A percentile compares a stretch with the other conserved stretches of the same genome.
These are phyloP conservation scores for Acanthosepion esculentum DNA, from an alignment of 2,888 invertebrate genomes.

Conservation along the genomic window DNA sequence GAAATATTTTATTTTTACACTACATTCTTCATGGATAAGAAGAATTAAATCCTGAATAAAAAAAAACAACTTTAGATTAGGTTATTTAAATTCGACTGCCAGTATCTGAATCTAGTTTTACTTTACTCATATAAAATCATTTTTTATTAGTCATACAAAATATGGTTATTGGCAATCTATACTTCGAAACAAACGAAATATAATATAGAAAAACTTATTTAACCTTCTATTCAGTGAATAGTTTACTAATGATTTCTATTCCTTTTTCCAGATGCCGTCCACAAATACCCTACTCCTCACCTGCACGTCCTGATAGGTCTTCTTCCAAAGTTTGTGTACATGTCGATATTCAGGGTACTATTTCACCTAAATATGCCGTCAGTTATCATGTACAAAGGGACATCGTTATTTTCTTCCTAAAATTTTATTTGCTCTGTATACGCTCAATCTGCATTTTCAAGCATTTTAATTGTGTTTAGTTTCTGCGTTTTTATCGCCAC, in stretches of 20 bases:
- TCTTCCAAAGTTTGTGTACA: conserved; percentile 43
- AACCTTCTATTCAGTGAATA: not conserved
- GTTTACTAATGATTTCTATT: not conserved
- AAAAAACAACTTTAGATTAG: too few relatives aligned
- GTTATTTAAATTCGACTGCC: too few relatives aligned
- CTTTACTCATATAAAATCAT: too few relatives aligned
- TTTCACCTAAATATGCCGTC: not conserved
- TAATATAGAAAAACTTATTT: too few relatives aligned
- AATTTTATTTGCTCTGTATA: conserved; percentile 1
- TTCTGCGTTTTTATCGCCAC: conserved; percentile 37
- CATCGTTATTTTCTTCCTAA: not conserved
- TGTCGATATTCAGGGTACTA: conserved; percentile 41
- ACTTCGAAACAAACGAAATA: too few relatives aligned
- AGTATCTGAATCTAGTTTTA: too few relatives aligned
- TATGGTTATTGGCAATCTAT: too few relatives aligned
- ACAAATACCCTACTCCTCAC: not conserved
- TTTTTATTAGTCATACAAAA: too few relatives aligned
- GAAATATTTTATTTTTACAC: too few relatives aligned
- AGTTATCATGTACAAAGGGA: conserved; percentile 44
- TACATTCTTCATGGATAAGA: too few relatives aligned
- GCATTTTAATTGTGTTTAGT: conserved; percentile 37
- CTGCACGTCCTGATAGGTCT: conserved; percentile 46
- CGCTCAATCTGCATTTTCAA: conserved; percentile 43
- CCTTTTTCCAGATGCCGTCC: conserved; percentile 42
- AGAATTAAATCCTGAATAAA: too few relatives aligned